These are phyloP conservation scores for Anastrepha ludens DNA, from an alignment of 1,140 invertebrate species.

Conservation along the genomic window DNA sequence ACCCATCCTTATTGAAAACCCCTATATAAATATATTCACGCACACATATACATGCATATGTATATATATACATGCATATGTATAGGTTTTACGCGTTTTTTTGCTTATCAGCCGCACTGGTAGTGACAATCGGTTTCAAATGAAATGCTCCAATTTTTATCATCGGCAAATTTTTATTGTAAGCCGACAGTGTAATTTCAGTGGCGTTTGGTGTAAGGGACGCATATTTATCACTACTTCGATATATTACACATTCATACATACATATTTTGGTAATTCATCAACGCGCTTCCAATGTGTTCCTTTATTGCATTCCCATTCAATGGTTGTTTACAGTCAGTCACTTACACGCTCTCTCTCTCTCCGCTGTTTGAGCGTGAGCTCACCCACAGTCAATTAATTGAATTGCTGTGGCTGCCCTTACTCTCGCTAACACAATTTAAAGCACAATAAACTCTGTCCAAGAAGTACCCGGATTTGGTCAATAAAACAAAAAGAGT, in stretches of 20 bases:
- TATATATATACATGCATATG: neutral
- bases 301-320: neutral
- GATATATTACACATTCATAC: neutral
- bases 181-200: neutral
- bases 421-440: neutral
- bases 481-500: too few species aligned
- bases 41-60: neutral
- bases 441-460: too few species aligned
- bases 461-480: too few species aligned
- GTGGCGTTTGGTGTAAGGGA: neutral
- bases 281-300: neutral
- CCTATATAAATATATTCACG: too few species aligned
- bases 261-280: neutral
- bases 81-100: neutral
- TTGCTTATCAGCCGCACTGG: neutral
- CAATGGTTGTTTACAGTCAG: neutral
- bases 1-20: too few species aligned
- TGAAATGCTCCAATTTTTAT: constrained; percentile 10
- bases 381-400: neutral
- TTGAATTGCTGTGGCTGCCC: neutral
- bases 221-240: neutral
- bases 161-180: neutral
- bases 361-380: neutral
- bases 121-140: neutral
- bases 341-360: neutral